A percentile compares a stretch with the other conserved stretches of the same genome.
Evolutionary conservation across 1,140 invertebrate species (phyloP).

Genomic region (Argopecten irradians): DNA sequence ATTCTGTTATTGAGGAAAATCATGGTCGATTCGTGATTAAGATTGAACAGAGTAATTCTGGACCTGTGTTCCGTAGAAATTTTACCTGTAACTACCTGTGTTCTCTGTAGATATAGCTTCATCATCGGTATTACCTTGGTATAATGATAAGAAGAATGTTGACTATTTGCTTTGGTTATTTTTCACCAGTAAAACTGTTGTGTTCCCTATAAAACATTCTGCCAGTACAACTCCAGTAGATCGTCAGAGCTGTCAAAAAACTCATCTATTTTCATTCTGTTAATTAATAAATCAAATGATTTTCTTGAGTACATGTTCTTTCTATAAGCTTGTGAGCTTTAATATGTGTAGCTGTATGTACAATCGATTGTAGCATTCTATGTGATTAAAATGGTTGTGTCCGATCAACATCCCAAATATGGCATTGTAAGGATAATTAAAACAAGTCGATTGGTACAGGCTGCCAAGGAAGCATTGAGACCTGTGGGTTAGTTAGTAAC

Average conservation of each 20-base stretch:
- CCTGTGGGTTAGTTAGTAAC: no score
- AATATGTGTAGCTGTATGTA: conserved; percentile 3
- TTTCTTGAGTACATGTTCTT: background rate
- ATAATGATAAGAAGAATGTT: no score
- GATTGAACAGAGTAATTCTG: background rate
- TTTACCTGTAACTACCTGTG: background rate
- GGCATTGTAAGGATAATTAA: no score
- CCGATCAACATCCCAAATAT: background rate
- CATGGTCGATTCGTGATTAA: background rate
- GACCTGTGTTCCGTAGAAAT: background rate
- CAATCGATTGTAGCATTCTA: background rate
- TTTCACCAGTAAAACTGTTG: background rate
- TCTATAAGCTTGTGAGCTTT: conserved; percentile 10
- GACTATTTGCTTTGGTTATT: background rate
- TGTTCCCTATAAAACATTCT: background rate
- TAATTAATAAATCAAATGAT: background rate
- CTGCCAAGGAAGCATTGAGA: no score
- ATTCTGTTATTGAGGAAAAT: no score
- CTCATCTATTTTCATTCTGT: background rate
- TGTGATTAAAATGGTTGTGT: background rate
- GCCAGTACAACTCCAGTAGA: background rate
- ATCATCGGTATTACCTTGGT: no score
- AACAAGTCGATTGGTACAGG: background rate
- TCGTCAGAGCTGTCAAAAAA: background rate
- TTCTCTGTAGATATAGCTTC: background rate